Conservation (phyloP, 2,797 vertebrate genomes). For the Syncerus caffer region DNA sequence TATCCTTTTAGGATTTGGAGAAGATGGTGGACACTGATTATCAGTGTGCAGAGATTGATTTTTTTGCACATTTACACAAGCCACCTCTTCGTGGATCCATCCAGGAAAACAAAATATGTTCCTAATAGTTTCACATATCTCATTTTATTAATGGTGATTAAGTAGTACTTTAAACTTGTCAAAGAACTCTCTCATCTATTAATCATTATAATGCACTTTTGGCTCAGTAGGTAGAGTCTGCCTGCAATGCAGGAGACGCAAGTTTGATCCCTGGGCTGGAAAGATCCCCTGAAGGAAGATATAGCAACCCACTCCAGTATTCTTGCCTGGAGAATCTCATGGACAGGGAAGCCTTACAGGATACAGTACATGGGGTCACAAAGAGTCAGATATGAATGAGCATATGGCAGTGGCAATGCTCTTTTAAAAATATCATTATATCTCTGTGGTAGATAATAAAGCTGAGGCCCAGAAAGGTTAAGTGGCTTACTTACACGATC, state of each 20-base stretch:
- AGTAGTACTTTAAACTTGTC: background rate
- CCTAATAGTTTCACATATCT: background rate
- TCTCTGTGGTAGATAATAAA: background rate
- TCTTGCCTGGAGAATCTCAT: background rate
- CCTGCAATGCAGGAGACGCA: background rate
- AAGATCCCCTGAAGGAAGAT: background rate
- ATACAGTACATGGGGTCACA: background rate
- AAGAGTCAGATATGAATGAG: background rate
- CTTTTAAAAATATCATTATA: slow-evolving; percentile 23
- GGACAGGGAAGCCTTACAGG: background rate
- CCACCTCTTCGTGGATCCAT: background rate
- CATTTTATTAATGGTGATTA: slow-evolving; percentile 3
- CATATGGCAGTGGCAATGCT: background rate
- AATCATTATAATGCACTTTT: slow-evolving; percentile 32
- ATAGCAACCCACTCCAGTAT: background rate
- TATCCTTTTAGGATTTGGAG: background rate
- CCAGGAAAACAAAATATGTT: background rate
- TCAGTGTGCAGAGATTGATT: background rate
- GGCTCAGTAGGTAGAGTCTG: background rate
- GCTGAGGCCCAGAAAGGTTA: background rate
- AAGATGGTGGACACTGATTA: background rate
- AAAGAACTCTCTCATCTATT: background rate
- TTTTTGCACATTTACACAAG: background rate
- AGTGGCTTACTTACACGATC: background rate
- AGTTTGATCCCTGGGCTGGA: background rate